Base-by-base conservation (phyloP, 2,797 vertebrate species). In the Alcedo quadribrachys region DNA sequence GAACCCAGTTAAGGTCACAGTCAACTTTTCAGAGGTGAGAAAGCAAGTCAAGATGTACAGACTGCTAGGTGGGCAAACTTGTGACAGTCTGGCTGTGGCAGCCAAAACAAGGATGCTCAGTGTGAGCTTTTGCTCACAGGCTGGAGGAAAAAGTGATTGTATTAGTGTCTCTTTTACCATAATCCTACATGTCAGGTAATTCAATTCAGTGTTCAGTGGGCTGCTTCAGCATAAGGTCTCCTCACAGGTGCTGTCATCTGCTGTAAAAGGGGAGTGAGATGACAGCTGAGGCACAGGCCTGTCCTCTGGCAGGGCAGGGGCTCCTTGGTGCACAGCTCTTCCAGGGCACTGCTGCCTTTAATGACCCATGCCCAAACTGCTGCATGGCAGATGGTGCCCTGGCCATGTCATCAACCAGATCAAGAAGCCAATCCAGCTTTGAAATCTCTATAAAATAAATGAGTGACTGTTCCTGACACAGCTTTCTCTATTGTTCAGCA, bases 251-350 rank as follows among this genome's bases (percentile, higher is more conserved):
- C 10, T 33, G 58, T 55, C 18, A 10, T 21, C 43, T 57, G 60
- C 32, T 42, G 43, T n/a, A 32, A 42, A 55, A 27, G 53, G 33
- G 24, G 17, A 69, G 63, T 20, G 30, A 24, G 76, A 27, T 21
- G 48, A 7, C n/a, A 35, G 24, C 55, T 10, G 66, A 22, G 46
- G 4, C 24, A 6, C 32, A 81, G 62, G 32, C 12, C 16, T 30
- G n/a, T 2, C 14, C 28, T 24, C 27, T 35, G 27, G 10, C 8
- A 0, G 0, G 40, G 5, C 8, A 5, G 6, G 18, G 18, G 40
- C 53, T 48, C 6, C 9, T 46, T 8, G 45, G 18, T 16, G 12
- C 30, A 2, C 12, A 33, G 45, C 9, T 22, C 22, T 42, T 40
- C 6, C 6, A 20, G 24, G 46, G 8, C 27, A 18, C 50, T 22